Base-by-base conservation (phyloP, 2,113 vertebrate species). In the Albula glossodonta region DNA sequence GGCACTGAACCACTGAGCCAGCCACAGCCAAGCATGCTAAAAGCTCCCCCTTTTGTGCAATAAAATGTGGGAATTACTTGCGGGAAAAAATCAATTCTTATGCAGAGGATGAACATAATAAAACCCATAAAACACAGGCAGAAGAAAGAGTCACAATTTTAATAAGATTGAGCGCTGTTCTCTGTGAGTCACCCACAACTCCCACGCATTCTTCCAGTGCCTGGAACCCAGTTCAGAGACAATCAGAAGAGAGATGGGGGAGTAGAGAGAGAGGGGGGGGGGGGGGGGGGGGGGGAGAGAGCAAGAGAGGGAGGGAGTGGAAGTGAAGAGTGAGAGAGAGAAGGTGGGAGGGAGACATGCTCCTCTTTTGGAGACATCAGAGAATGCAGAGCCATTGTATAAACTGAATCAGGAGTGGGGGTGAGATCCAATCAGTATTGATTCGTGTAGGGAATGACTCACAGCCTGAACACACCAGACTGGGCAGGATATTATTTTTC, bases 181-280 rank as follows among this genome's bases (percentile, higher is more conserved):
- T 79, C 87, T 82, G n/a, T 92, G 93, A 93, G 90, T 94, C 93
- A 92, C 90, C 86, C 82, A 81, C 88, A 70, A 89, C 90, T 89
- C 90, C 89, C 78, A 82, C 91, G 83, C 87, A 87, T 90, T 92
- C 51, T 9, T 86, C 87, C 70, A 17, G 53, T 52, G 85, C 84
- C 87, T 82, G 87, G 84, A 87, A 88, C 84, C 80, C 11, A 88
- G 87, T 92, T 87, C 82, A 91, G 90, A 92, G 89, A 86, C 86
- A 90, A 92, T 91, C 86, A 89, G 85, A 82, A 81, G 80, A 81
- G 91, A 80, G 88, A 74, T 49, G 88, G 80, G 87, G 81, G 56
- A 84, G 80, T n/a, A n/a, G 77, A 84, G 85, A 86, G 83, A 85
- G 88, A 87, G 78, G 89, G 83, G 83, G 88, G 82, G 89, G 88